Evolutionary conservation across 2,113 vertebrate species (phyloP).

Genomic region (Micronycteris hirsuta): DNA sequence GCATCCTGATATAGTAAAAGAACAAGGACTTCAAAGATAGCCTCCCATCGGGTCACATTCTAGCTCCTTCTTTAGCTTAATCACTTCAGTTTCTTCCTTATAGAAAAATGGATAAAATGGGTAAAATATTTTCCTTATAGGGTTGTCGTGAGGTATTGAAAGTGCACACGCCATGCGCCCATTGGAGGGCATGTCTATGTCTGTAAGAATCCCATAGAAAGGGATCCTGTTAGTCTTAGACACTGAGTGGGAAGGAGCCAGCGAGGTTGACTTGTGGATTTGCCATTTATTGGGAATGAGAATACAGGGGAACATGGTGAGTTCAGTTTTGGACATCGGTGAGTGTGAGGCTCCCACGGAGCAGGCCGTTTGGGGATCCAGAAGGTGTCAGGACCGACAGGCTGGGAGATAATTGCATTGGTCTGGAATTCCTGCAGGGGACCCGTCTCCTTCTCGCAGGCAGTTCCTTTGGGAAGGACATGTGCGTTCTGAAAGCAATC

Average conservation of each 20-base stretch:
- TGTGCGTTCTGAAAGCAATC: not conserved
- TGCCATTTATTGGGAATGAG: not conserved
- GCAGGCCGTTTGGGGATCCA: not conserved
- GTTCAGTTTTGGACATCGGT: not conserved
- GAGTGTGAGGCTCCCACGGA: not conserved
- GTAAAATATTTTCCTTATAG: not conserved
- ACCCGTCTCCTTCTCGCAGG: not conserved
- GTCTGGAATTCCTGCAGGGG: not conserved
- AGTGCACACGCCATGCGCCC: not conserved
- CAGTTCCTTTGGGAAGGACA: not conserved
- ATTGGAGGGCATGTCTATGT: not conserved
- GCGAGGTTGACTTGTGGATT: not conserved
- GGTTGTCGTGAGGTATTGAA: not conserved
- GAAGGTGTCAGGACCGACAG: not conserved
- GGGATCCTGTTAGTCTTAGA: conserved; percentile 43
- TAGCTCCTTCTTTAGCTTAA: not conserved
- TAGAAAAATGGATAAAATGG: too few species aligned
- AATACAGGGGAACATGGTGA: not conserved
- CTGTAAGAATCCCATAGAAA: not conserved
- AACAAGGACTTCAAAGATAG: not conserved
- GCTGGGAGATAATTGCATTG: not conserved
- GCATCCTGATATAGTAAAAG: not conserved
- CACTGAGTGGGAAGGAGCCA: not conserved
- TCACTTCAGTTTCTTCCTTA: not conserved
- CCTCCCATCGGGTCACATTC: not conserved